Conservation (phyloP, 2,797 vertebrate species). For the Cossypha niveicapilla region DNA sequence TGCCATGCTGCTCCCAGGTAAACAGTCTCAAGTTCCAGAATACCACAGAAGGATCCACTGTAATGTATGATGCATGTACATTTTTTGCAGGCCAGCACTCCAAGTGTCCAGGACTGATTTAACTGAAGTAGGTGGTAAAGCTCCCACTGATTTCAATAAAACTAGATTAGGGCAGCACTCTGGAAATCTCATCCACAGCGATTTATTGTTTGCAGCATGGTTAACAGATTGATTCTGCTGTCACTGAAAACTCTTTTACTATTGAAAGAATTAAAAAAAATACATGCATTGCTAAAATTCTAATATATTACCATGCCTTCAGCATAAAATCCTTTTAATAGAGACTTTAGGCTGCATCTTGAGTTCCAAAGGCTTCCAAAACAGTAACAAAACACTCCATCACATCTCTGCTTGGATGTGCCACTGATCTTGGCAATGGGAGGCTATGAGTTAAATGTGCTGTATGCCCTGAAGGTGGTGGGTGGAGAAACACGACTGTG, state of each 20-base stretch:
- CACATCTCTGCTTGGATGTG: not conserved
- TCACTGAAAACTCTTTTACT: not conserved
- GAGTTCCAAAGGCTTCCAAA: not conserved
- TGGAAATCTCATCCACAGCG: not conserved
- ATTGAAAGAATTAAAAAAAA: not conserved
- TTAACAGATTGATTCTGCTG: not conserved
- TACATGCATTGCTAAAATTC: not conserved
- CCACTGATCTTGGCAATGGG: not conserved
- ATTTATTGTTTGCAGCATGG: not conserved
- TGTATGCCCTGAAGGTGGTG: not conserved
- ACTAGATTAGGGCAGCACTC: not conserved
- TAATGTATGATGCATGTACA: rapidly evolving
- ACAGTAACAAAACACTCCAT: not conserved
- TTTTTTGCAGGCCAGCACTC: not conserved
- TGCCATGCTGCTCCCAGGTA: not conserved
- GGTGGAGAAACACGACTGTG: conserved; percentile 26
- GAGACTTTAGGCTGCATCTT: not conserved
- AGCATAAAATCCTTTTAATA: not conserved
- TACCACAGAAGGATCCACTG: not conserved
- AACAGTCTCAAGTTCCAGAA: not conserved
- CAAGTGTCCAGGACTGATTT: not conserved
- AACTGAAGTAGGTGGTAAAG: conserved; percentile 20
- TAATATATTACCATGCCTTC: not conserved
- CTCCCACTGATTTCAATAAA: conserved; percentile 39
- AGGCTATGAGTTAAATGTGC: not conserved